Conservation (phyloP, 2,888 invertebrate genomes). For the Tachystola acroxantha region DNA sequence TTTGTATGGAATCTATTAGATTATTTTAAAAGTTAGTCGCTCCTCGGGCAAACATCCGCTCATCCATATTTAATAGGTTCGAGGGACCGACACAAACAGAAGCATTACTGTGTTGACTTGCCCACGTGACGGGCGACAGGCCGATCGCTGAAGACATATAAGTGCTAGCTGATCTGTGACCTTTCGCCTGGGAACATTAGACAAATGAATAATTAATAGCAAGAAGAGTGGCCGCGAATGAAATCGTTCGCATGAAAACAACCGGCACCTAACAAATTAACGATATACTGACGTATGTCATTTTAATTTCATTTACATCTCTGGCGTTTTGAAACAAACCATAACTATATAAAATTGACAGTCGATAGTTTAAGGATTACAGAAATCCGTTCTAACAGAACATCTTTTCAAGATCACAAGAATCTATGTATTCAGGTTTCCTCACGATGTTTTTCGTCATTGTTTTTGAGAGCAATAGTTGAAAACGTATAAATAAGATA, state of each 20-base stretch:
- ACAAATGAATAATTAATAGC: constrained; percentile 5
- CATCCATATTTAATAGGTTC: constrained; percentile 15
- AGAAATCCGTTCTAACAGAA: too few species aligned
- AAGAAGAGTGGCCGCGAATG: constrained; percentile 7
- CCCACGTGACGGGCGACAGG: constrained; percentile 22
- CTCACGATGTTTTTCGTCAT: too few species aligned
- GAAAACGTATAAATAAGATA: too few species aligned
- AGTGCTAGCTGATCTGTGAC: constrained; percentile 27
- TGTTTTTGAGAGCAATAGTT: too few species aligned
- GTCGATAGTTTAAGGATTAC: too few species aligned
- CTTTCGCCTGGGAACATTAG: constrained; percentile 21
- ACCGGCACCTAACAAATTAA: background rate
- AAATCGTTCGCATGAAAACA: constrained; percentile 4
- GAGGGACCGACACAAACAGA: constrained; percentile 9
- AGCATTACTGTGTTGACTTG: constrained; percentile 8
- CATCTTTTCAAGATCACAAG: too few species aligned
- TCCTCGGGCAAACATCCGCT: constrained; percentile 14
- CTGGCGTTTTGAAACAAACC: too few species aligned
- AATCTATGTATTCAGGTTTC: too few species aligned
- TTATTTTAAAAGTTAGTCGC: constrained; percentile 5
- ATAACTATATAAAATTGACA: too few species aligned
- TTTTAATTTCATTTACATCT: too few species aligned
- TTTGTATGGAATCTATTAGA: background rate
- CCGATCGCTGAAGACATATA: constrained; percentile 26
- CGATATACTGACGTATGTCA: background rate